A percentile compares a stretch with the other conserved stretches of the same genome.
These are phyloP conservation scores for Elephantulus edwardii DNA, from an alignment of 2,113 vertebrate genomes.

Conservation along the genomic window DNA sequence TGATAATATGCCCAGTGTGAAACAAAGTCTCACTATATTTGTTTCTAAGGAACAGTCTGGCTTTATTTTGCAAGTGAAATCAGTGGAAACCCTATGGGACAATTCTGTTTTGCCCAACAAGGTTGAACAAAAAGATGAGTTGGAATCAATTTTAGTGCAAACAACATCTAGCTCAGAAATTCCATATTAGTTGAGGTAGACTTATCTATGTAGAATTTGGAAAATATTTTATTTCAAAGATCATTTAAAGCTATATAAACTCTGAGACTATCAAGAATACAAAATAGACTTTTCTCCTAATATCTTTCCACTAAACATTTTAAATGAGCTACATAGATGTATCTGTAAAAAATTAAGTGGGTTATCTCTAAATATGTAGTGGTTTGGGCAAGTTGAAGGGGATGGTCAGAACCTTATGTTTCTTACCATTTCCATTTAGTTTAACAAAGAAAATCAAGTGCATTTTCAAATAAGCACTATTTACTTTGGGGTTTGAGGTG, in stretches of 20 bases:
- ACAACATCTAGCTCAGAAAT: not conserved
- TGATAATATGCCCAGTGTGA: too few relatives aligned
- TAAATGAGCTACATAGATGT: not conserved
- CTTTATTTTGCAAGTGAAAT: too few relatives aligned
- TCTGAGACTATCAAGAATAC: not conserved
- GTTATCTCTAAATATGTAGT: not conserved
- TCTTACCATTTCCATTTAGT: slow-evolving; percentile 40
- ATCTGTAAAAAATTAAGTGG: not conserved
- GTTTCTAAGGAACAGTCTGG: too few relatives aligned
- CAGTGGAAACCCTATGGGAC: not conserved
- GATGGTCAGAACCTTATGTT: slow-evolving; percentile 4
- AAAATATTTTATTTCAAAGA: not conserved
- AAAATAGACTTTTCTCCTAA: not conserved
- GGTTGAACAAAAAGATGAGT: not conserved
- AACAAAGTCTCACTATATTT: too few relatives aligned
- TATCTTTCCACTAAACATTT: not conserved
- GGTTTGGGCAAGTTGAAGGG: slow-evolving; percentile 35
- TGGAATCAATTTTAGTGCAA: not conserved
- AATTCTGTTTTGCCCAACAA: not conserved
- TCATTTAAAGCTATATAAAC: not conserved
- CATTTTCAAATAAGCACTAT: slow-evolving; percentile 39
- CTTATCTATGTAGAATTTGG: not conserved
- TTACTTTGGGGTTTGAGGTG: slow-evolving; percentile 52
- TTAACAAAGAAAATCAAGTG: not conserved
- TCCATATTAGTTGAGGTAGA: not conserved